These are phyloP conservation scores for Pasiphila rectangulata DNA, from an alignment of 2,888 invertebrate genomes.

Conservation along the genomic window DNA sequence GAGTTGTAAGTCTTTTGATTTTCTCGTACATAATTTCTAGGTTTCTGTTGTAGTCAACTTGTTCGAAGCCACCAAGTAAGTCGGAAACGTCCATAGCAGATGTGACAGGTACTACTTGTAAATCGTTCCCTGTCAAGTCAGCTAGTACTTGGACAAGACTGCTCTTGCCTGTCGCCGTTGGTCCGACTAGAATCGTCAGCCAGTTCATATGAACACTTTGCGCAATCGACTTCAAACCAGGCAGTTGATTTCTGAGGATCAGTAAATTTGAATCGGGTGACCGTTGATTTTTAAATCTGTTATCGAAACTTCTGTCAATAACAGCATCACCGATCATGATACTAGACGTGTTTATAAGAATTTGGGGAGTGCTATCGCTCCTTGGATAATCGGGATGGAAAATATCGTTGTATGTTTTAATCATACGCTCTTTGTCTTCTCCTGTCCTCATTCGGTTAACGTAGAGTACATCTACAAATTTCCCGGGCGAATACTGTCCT, in stretches of 20 bases:
- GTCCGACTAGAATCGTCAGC: conserved; percentile 93
- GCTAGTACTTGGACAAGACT: conserved; percentile 88
- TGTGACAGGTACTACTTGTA: conserved; percentile 90
- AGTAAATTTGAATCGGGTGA: conserved; percentile 64
- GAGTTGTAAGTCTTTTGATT: conserved; percentile 78
- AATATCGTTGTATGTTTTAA: conserved; percentile 66
- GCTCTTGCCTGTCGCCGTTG: conserved; percentile 89
- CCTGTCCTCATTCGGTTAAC: conserved; percentile 91
- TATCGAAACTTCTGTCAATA: conserved; percentile 63
- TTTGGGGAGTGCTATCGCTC: conserved; percentile 77
- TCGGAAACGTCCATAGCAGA: conserved; percentile 97
- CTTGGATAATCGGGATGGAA: conserved; percentile 74
- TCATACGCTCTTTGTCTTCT: conserved; percentile 88
- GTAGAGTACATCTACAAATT: conserved; percentile 89
- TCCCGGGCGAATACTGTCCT: conserved; percentile 70
- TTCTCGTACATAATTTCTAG: conserved; percentile 84
- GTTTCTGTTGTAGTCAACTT: conserved; percentile 88
- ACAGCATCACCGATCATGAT: conserved; percentile 85
- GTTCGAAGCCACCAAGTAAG: conserved; percentile 98
- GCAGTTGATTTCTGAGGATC: conserved; percentile 81
- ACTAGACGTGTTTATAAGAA: conserved; percentile 80
- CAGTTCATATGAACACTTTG: conserved; percentile 95
- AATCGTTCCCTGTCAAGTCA: conserved; percentile 85
- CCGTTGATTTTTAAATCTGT: conserved; percentile 58
- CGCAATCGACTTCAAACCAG: conserved; percentile 87